Percentiles rank a stretch among this genome's conserved stretches.
phyloP scores from a whole-genome alignment of 2,113 vertebrate species.

The Cepphus grylle region DNA sequence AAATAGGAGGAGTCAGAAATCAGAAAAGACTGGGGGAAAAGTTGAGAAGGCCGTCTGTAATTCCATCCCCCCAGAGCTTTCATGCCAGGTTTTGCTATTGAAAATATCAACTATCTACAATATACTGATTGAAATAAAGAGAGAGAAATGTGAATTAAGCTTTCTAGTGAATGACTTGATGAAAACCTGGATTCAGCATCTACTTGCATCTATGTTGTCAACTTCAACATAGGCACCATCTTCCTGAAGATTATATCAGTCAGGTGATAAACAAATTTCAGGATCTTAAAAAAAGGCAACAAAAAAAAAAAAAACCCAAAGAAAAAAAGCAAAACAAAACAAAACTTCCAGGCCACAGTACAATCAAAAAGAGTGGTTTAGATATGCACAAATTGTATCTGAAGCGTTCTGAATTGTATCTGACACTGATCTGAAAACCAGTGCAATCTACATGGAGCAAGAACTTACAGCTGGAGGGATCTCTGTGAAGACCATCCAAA shows the following conservation, averaged over 20 bases:
- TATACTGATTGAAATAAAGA: neutral
- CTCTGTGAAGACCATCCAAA: neutral
- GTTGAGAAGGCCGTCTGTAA: neutral
- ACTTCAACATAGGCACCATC: neutral
- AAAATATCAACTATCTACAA: neutral
- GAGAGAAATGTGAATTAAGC: neutral
- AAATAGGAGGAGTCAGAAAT: neutral
- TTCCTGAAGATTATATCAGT: neutral
- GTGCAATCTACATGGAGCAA: neutral
- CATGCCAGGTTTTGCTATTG: neutral
- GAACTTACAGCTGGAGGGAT: neutral
- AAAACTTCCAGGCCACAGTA: neutral
- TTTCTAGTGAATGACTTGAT: neutral
- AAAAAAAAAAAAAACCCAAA: neutral
- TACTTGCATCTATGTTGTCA: neutral
- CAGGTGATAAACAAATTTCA: neutral
- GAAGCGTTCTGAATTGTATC: neutral
- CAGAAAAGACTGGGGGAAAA: neutral
- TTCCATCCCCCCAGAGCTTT: neutral
- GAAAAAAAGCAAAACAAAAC: neutral
- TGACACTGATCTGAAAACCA: neutral
- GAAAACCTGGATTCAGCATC: neutral
- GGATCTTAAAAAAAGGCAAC: neutral
- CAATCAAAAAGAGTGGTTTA: neutral
- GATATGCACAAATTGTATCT: neutral